These are phyloP conservation scores for Holothuria glaberrima DNA, from an alignment of 35 echinoderm and acorn worm genomes.

Conservation along the genomic window DNA sequence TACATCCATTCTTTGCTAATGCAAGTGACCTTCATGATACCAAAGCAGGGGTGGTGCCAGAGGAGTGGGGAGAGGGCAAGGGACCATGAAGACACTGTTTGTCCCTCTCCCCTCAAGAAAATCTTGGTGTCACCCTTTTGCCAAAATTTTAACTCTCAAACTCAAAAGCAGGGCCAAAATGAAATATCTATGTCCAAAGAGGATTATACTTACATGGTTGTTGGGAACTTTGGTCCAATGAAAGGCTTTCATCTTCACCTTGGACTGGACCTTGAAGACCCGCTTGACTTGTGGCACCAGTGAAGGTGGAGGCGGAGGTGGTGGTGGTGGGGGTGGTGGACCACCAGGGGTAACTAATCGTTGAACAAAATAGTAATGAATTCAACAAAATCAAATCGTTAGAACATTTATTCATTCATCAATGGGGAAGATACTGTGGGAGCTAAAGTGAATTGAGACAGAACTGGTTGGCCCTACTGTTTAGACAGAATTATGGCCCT, in stretches of 20 bases:
- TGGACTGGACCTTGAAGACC: constrained; percentile 81
- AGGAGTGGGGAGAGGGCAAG: too few relatives aligned
- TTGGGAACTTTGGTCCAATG: constrained; percentile 95
- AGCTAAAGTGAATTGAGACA: not conserved
- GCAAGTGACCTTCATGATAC: too few relatives aligned
- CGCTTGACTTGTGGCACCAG: constrained; percentile 44
- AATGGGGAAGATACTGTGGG: not conserved
- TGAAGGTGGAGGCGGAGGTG: constrained; percentile 74
- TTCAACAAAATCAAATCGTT: too few relatives aligned
- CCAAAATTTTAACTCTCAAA: not conserved
- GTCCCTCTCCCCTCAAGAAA: too few relatives aligned
- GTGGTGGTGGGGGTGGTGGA: constrained; percentile 75
- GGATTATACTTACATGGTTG: constrained; percentile 66
- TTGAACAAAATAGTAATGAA: not conserved
- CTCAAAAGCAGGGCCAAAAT: not conserved
- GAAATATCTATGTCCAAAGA: not conserved
- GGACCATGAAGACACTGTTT: too few relatives aligned
- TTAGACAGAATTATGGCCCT: too few relatives aligned
- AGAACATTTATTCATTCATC: too few relatives aligned
- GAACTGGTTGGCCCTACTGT: too few relatives aligned
- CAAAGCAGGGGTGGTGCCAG: too few relatives aligned
- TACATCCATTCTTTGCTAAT: too few relatives aligned
- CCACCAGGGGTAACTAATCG: not conserved
- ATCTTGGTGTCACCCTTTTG: too few relatives aligned
- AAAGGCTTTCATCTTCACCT: constrained; percentile 96